phyloP scores from a whole-genome alignment of 1,140 invertebrate species.

The Grapholita molesta region DNA sequence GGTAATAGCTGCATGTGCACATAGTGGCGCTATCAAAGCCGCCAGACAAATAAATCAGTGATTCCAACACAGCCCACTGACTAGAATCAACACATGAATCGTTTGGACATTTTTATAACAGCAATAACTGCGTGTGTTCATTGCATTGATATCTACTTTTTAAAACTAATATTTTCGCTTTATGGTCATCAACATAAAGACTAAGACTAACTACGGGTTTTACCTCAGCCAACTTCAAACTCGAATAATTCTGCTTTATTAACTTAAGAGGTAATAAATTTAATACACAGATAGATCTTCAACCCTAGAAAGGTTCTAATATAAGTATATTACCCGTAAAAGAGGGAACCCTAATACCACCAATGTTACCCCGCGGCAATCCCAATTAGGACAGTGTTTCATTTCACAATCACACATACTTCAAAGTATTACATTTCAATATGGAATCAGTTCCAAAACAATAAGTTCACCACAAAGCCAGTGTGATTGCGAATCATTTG shows the following conservation, averaged over 20 bases:
- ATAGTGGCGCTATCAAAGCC: neutral
- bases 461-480: neutral
- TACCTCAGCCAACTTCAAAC: too few species aligned
- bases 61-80: slow-evolving; percentile 1
- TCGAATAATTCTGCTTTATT: too few species aligned
- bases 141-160: neutral
- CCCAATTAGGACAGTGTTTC: neutral
- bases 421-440: neutral
- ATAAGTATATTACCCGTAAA: neutral
- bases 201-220: too few species aligned
- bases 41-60: slow-evolving; percentile 9
- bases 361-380: neutral
- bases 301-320: too few species aligned
- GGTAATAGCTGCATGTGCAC: neutral
- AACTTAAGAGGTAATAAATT: too few species aligned
- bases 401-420: neutral
- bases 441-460: neutral
- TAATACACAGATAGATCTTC: too few species aligned
- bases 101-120: slow-evolving; percentile 1
- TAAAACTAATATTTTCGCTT: neutral
- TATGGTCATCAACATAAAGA: too few species aligned
- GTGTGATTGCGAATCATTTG: slow-evolving; percentile 7
- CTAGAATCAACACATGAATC: slow-evolving; percentile 6
- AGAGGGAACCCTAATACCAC: neutral
- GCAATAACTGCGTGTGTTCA: neutral